Base-by-base conservation (phyloP, 2,888 invertebrate genomes). In the Diplazon laetatorius region DNA sequence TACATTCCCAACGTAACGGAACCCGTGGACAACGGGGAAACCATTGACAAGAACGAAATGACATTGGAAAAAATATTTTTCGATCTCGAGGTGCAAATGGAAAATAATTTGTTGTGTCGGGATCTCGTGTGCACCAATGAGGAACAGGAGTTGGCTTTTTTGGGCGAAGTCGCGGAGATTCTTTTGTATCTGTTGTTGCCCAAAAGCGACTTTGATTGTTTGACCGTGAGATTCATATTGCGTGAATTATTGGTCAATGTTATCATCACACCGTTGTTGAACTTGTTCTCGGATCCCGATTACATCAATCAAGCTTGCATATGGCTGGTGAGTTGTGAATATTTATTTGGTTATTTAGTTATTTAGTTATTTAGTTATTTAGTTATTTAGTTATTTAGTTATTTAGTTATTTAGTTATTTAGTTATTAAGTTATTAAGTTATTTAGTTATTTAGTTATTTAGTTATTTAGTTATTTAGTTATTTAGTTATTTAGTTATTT, bases 261-360 rank as follows among this genome's bases (percentile, higher is more conserved):
- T 65, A 92, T 95, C 52, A 93, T 97, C 70, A 91, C 93, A 68
- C 96, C 96, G 0, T 91, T 95, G 42, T 92, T 97, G 59, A 93
- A 94, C 87, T 91, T 95, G 82, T 90, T 97, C 77, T 95, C 97
- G 50, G 97, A 97, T 92, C 97, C 98, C 63, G 97, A 98, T 92
- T 97, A 96, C 89, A 95, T 98, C 83, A 98, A 98, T 92, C 96
- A 97, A 91, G 94, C 95, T 80, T 95, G 97, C 87, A 94, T 97
- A 87, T 96, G 96, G 95, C 94, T 96, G 93, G 97, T 97, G 91
- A 94, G 95, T 93, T n/a, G n/a, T n/a, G n/a, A n/a, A n/a, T n/a
- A n/a, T n/a, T n/a, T n/a, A n/a, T n/a, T n/a, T n/a, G n/a, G n/a
- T n/a, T n/a, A n/a, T n/a, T n/a, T n/a, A n/a, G n/a, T n/a, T n/a